Base-by-base conservation (phyloP, 2,888 invertebrate genomes). In the Leucophora obtusa region DNA sequence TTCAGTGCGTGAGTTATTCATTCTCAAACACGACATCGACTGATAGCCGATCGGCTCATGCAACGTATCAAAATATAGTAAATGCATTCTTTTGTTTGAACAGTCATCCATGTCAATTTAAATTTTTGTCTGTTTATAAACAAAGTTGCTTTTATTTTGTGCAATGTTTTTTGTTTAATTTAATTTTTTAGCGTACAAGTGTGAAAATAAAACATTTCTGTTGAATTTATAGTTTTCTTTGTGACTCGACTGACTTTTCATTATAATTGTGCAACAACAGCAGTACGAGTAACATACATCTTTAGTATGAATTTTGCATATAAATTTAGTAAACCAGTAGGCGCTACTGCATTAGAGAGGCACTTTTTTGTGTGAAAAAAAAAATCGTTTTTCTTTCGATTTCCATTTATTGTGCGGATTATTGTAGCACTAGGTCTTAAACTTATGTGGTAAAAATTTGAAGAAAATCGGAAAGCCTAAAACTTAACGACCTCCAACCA, bases 101-200 rank as follows among this genome's bases (percentile, higher is more conserved):
- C 76, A 76, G 38, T 78, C 77, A 76, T 73, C 81, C 81, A 77
- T 81, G 73, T 74, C 73, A 70, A 74, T 81, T 74, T 24, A 56
- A 77, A 62, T 70, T 83, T 76, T 83, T 81, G 71, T 72, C 62
- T 78, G 69, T 63, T 78, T 82, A 68, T 82, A 80, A 83, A 82
- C 75, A 81, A 79, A 79, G 70, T 82, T 77, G 78, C 51, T 69
- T 82, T 82, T 73, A 77, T 71, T 77, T 81, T 76, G 73, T 81
- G 73, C 82, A 79, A 83, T 59, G 63, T 53, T 81, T 79, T 78
- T 60, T 59, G 54, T 68, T 81, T 69, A 76, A 80, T 82, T 79
- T 76, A 59, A 47, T 10, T 84, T 86, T 87, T 87, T 87, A 88
- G 86, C 87, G 80, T 84, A 84, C 87, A 87, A 88, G 87, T 87